A percentile compares a stretch with the other conserved stretches of the same genome.
phyloP scores from a whole-genome alignment of 2,888 invertebrate species.

The Therioaphis trifolii region DNA sequence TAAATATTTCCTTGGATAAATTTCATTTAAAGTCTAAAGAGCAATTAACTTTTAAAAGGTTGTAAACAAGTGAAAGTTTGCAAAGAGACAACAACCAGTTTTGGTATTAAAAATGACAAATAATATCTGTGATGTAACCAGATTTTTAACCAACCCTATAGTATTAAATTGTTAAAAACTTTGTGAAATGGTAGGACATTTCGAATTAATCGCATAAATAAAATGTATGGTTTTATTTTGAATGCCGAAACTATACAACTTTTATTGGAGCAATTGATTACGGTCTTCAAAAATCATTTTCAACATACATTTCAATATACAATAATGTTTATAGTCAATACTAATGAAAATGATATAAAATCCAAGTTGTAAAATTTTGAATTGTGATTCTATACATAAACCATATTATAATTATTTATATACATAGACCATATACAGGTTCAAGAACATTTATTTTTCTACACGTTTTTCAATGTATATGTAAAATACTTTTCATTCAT shows the following conservation, averaged over 20 bases:
- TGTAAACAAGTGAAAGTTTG: slow-evolving; percentile 51
- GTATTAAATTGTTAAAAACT: slow-evolving; percentile 46
- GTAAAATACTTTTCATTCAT: too few species aligned
- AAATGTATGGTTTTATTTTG: neutral
- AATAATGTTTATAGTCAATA: too few species aligned
- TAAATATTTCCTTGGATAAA: neutral
- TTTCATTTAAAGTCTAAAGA: neutral
- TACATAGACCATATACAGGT: too few species aligned
- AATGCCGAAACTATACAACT: neutral
- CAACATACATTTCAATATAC: too few species aligned
- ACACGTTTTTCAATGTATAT: too few species aligned
- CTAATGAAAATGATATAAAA: too few species aligned
- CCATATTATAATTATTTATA: too few species aligned
- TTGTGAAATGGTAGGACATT: slow-evolving; percentile 28
- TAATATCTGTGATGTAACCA: slow-evolving; percentile 31
- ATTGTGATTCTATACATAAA: too few species aligned
- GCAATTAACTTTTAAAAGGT: slow-evolving; percentile 25
- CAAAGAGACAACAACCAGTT: slow-evolving; percentile 18
- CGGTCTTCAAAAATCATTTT: slow-evolving; percentile 1
- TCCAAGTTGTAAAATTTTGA: too few species aligned
- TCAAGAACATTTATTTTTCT: too few species aligned
- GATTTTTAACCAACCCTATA: slow-evolving; percentile 29
- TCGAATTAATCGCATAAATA: slow-evolving; percentile 6
- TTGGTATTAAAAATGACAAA: slow-evolving; percentile 26
- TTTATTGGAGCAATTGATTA: neutral